Conservation (phyloP, 2,113 vertebrate species). For the Labeo catla region DNA sequence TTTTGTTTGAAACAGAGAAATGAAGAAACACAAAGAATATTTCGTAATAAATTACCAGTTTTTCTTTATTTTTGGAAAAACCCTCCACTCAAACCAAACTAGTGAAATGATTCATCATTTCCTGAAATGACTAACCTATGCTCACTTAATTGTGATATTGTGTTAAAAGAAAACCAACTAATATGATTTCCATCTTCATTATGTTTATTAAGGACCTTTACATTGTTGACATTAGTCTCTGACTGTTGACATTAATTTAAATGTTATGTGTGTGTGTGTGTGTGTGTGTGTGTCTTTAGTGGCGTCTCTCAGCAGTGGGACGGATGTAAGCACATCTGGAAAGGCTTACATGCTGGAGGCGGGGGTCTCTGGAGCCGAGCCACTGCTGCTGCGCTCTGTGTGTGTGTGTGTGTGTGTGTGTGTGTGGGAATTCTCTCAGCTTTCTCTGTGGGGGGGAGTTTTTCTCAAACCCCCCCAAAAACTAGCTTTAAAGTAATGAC, state of each 20-base stretch:
- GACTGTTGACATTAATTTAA: background rate
- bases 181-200: background rate
- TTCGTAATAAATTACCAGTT: background rate
- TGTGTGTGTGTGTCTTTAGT: slow-evolving; percentile 49
- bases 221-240: background rate
- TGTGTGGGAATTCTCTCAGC: slow-evolving; percentile 72
- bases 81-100: background rate
- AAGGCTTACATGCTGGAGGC: slow-evolving; percentile 64
- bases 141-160: background rate
- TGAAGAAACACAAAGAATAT: background rate
- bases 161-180: background rate
- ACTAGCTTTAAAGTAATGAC: slow-evolving; percentile 69
- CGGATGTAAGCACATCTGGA: slow-evolving; percentile 74
- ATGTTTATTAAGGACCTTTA: background rate
- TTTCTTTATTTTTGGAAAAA: background rate
- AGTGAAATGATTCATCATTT: background rate
- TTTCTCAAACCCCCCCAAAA: slow-evolving; percentile 66
- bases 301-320: slow-evolving; percentile 52
- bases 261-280: slow-evolving; percentile 22
- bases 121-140: background rate
- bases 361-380: slow-evolving; percentile 55
- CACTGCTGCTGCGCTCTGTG: background rate
- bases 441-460: slow-evolving; percentile 67
- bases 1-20: background rate
- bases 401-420: slow-evolving; percentile 33